phyloP scores from a whole-genome alignment of 2,888 invertebrate species.

The Leptodirus hochenwartii region DNA sequence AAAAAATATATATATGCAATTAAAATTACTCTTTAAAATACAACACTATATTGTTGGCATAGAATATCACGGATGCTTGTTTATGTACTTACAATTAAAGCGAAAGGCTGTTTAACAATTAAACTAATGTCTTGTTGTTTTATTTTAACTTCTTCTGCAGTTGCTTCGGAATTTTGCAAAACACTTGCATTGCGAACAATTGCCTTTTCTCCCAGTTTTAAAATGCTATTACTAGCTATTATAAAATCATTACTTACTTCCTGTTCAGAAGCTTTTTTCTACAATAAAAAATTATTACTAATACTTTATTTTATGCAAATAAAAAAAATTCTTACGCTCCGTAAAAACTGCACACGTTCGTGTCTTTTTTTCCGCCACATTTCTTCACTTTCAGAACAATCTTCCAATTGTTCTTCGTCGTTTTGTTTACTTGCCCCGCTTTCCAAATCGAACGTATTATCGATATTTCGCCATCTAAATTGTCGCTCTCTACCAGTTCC shows the following conservation, averaged over 20 bases:
- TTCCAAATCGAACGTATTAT: conserved; percentile 23
- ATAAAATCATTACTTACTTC: conserved; percentile 17
- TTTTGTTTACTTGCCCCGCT: background rate
- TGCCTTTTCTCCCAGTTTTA: conserved; percentile 29
- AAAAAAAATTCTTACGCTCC: conserved; percentile 30
- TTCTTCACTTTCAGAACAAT: conserved; percentile 55
- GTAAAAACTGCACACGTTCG: conserved; percentile 62
- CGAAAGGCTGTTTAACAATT: conserved; percentile 26
- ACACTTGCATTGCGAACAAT: conserved; percentile 12
- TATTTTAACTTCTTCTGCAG: background rate
- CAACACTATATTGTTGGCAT: too few relatives aligned
- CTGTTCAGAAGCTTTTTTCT: conserved; percentile 13
- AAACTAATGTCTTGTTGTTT: conserved; percentile 19
- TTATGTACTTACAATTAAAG: conserved; percentile 29
- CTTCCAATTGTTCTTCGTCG: conserved; percentile 31
- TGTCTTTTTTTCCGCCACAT: conserved; percentile 62
- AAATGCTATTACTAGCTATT: conserved; percentile 23
- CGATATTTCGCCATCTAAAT: conserved; percentile 74
- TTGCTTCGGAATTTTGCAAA: background rate
- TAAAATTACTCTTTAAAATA: too few relatives aligned
- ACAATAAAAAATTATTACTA: conserved; percentile 4
- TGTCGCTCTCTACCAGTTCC: conserved; percentile 57
- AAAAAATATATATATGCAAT: too few relatives aligned
- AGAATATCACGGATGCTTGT: too few relatives aligned
- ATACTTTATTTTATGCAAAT: conserved; percentile 2